Conservation (phyloP, 2,888 invertebrate species). For the Rhodophaea formosa region DNA sequence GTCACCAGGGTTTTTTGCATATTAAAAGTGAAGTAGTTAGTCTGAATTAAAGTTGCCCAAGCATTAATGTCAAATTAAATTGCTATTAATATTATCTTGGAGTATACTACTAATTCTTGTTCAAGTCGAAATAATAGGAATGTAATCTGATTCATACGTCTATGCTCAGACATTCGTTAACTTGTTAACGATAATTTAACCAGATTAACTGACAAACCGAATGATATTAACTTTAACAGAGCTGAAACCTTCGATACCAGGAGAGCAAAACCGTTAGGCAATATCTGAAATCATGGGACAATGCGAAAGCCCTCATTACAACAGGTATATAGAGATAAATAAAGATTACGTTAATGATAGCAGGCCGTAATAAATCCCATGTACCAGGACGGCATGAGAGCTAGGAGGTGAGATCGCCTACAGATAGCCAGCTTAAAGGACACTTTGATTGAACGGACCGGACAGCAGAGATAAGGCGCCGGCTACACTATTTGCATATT, state of each 20-base stretch:
- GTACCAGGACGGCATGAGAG: slow-evolving; percentile 62
- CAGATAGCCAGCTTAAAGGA: slow-evolving; percentile 71
- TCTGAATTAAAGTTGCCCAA: not conserved
- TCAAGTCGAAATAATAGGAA: slow-evolving; percentile 1
- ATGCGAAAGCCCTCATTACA: slow-evolving; percentile 30
- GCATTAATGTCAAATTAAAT: not conserved
- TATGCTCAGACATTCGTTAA: not conserved
- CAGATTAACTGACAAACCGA: slow-evolving; percentile 7
- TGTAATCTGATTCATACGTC: not conserved
- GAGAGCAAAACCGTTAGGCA: slow-evolving; percentile 3
- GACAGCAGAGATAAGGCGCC: slow-evolving; percentile 67
- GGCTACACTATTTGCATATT: slow-evolving; percentile 74
- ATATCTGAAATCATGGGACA: slow-evolving; percentile 14
- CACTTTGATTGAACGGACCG: slow-evolving; percentile 77
- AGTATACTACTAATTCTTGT: not conserved
- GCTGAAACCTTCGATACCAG: slow-evolving; percentile 4
- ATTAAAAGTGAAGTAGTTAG: too few species aligned
- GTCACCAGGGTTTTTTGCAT: too few species aligned
- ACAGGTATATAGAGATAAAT: slow-evolving; percentile 44
- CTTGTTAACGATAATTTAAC: slow-evolving; percentile 1
- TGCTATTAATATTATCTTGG: not conserved
- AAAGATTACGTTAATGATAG: slow-evolving; percentile 61
- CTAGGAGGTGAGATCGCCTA: slow-evolving; percentile 58
- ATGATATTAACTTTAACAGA: not conserved
- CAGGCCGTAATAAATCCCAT: slow-evolving; percentile 58